Base-by-base conservation (phyloP, 2,888 invertebrate species). In the Drosophila pseudotakahashii region DNA sequence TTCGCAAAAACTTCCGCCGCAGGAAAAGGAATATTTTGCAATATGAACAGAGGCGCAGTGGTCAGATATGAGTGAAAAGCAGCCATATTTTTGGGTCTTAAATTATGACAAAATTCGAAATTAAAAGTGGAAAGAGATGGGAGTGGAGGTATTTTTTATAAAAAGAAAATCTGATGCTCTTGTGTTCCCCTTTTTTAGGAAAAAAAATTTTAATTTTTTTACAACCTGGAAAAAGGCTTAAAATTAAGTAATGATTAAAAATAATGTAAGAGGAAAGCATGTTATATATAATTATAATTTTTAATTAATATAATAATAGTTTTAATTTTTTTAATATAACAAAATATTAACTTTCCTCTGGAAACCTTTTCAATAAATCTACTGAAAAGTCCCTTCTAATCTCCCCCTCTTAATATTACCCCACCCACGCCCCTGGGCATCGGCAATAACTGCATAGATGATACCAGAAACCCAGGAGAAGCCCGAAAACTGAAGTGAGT, bases 361-460 rank as follows among this genome's bases (percentile, higher is more conserved):
- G 3, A 34, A 34, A 34, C 32, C 32, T 34, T 3, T n/a, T 16
- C 4, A 16, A 14, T 2, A 42, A 42, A 1, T 10, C 10, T 11
- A 41, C 2, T 45, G 45, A n/a, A n/a, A 7, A n/a, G n/a, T 6
- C 26, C 45, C 10, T 19, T n/a, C 9, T 0, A 26, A 14, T 54
- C n/a, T 14, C 30, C 57, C 39, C 26, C 39, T n/a, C 16, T 39
- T 6, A 34, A 16, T 45, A 37, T 52, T 23, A 0, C 0, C 9
- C 7, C 30, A 52, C 63, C 58, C 53, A 58, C 68, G 51, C 54
- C 73, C 61, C 45, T 80, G 59, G 54, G 50, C 67, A 75, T 36
- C 64, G 59, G 68, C 70, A 78, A 78, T 62, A 76, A 62, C 64
- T 66, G 63, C 58, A 75, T 50, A 66, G 67, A 64, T 58, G 53